Evolutionary conservation across 2,113 vertebrate species (phyloP), one percentile per base, ranked within the genome.

Genomic region (Poecilia latipinna): DNA sequence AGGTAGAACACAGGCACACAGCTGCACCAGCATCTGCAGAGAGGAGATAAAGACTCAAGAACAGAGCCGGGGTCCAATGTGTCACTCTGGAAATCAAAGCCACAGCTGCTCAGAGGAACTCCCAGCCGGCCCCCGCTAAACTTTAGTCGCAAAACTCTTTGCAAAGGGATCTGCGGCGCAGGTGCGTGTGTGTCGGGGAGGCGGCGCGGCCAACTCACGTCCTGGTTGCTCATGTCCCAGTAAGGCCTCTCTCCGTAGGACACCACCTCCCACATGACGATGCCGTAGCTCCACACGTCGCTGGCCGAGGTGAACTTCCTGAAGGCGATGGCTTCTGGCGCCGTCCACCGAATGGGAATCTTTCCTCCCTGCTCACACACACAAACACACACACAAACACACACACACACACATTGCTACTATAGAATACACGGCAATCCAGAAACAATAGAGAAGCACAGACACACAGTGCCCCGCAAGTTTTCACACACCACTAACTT

Each of bases 201-300:
- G 26, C 24, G n/a, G 4, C 31, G 3, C 2, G 17, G 35, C 22
- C 8, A 24, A 92, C 94, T 91, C 86, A 95, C 94, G 65, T 95
- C 94, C 87, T 95, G 94, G 91, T 95, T 95, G 90, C 94, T 94
- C 94, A 95, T 95, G 87, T 95, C 94, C 94, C 94, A 95, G 86
- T 95, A 95, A 5, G 94, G 94, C 65, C 94, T 81, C 91, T 95
- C 94, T 31, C 94, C 94, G 2, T 95, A 95, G 62, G 94, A 95
- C 90, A 95, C 94, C 89, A 95, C 94, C 90, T 95, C 94, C 94
- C 94, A 95, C 94, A 95, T 95, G 74, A 94, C 94, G 63, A 95
- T 95, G 81, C 94, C 94, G 29, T 95, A 95, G 72, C 94, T 95
- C 94, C 94, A 95, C 74, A 95, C 94, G 28, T 95, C 94, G 12